Evolutionary conservation across 2,113 vertebrate genomes (phyloP).

Genomic region (Marmota flaviventris): DNA sequence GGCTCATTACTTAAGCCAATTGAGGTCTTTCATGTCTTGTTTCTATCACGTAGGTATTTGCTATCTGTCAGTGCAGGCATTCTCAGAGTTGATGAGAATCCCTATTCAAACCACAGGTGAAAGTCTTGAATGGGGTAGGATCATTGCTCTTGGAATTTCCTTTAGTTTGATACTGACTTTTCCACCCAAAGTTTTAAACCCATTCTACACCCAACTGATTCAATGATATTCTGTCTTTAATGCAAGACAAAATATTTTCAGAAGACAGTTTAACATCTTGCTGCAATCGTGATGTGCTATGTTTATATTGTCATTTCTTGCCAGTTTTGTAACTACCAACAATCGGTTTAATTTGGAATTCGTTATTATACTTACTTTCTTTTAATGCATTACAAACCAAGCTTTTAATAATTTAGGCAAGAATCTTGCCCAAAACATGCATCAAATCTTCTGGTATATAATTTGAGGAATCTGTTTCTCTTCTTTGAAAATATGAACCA

Average conservation of each 20-base stretch:
- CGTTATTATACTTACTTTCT: constrained; percentile 11
- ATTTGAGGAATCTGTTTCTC: constrained; percentile 44
- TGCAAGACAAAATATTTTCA: constrained; percentile 13
- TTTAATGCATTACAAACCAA: constrained; percentile 39
- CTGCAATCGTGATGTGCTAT: not conserved
- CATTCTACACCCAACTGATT: not conserved
- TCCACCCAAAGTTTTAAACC: not conserved
- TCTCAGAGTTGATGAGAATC: not conserved
- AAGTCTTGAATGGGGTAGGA: not conserved
- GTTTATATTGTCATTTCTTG: not conserved
- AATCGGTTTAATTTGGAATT: constrained; percentile 25
- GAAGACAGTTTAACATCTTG: constrained; percentile 44
- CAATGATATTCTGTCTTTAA: not conserved
- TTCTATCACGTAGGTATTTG: not conserved
- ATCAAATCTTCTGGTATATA: constrained; percentile 38
- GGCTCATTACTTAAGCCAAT: constrained; percentile 12
- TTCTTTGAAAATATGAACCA: constrained; percentile 27
- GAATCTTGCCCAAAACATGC: not conserved
- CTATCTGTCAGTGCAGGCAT: not conserved
- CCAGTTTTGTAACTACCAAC: constrained; percentile 18
- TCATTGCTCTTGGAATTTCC: not conserved
- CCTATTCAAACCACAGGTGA: not conserved
- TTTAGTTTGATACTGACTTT: not conserved
- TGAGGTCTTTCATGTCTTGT: not conserved
- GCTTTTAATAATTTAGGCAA: constrained; percentile 46